Evolutionary conservation across 2,888 invertebrate genomes (phyloP), one percentile per base, ranked within the genome.

Genomic region (Eilema sororculum): DNA sequence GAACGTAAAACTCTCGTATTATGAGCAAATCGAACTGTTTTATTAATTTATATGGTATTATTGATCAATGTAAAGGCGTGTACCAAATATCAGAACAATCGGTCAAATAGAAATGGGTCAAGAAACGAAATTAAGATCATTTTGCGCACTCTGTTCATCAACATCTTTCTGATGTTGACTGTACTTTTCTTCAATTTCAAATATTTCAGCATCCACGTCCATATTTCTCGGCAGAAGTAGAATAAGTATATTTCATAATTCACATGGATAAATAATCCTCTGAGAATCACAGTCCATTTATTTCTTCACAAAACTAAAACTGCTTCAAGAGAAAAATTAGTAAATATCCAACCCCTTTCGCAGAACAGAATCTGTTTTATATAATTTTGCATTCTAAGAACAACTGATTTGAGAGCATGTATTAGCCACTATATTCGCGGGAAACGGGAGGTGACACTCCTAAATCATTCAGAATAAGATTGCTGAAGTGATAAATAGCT

Each of bases 381-480:
- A 71, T 79, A 77, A 28, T 75, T 64, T 78, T 30, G 33, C 24
- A n/a, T 84, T 84, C 85, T 65, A 62, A 73, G 84, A 82, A 63
- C 71, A 71, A 73, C 69, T 70, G 65, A 71, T 41, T 75, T 74
- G 71, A 68, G 71, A 63, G 12, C 2, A 59, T 59, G 41, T 25
- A 75, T 74, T 79, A 78, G 80, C 77, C 63, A 69, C 78, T 71
- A 76, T 75, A 74, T 78, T 77, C 58, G 24, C 37, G 37, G 64
- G 83, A 81, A 83, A 75, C 69, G 67, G 67, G 63, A 71, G 59
- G 71, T 76, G 76, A 66, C 77, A 66, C 58, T 68, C 56, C 71
- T 84, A 86, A 85, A 86, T 85, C 85, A 86, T 81, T 71, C 70
- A 64, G 77, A 86, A 81, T 81, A 73, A 78, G 82, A 75, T 74